These are phyloP conservation scores for Micronisus gabar DNA, from an alignment of 2,113 vertebrate genomes.

Conservation along the genomic window DNA sequence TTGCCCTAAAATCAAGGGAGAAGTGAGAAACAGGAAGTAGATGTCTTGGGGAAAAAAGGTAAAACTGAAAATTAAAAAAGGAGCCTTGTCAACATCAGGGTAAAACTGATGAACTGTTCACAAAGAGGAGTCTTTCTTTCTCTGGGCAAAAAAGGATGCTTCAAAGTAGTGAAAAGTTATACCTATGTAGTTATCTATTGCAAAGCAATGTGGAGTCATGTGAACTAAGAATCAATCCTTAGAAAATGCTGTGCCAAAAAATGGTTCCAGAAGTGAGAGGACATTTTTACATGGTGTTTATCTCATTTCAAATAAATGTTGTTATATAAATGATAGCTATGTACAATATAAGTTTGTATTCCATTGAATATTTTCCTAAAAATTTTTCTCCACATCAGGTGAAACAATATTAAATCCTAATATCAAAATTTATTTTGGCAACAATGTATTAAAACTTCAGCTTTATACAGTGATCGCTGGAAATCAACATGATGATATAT, in stretches of 20 bases:
- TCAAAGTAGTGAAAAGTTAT: background rate
- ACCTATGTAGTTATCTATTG: background rate
- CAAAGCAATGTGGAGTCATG: fast-evolving
- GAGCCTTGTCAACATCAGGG: background rate
- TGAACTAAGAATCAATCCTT: background rate
- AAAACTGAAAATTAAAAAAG: background rate
- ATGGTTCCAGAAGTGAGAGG: background rate
- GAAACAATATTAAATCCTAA: background rate
- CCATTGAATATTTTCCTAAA: background rate
- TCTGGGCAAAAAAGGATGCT: background rate
- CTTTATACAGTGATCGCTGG: background rate
- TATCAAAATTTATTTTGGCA: background rate
- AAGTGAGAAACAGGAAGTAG: background rate
- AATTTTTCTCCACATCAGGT: background rate
- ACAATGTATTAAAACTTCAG: background rate
- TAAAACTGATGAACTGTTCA: background rate
- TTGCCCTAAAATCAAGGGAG: background rate
- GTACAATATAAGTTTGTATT: background rate
- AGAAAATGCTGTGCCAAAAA: background rate
- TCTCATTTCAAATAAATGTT: background rate
- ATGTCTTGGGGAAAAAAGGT: background rate
- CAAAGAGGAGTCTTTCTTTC: background rate
- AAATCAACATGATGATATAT: background rate
- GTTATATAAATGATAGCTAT: background rate
- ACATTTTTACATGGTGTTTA: background rate